Percentiles rank a stretch among this genome's conserved stretches.
These are phyloP conservation scores for Dermatemys mawii DNA, from an alignment of 2,113 vertebrate species.

Conservation along the genomic window DNA sequence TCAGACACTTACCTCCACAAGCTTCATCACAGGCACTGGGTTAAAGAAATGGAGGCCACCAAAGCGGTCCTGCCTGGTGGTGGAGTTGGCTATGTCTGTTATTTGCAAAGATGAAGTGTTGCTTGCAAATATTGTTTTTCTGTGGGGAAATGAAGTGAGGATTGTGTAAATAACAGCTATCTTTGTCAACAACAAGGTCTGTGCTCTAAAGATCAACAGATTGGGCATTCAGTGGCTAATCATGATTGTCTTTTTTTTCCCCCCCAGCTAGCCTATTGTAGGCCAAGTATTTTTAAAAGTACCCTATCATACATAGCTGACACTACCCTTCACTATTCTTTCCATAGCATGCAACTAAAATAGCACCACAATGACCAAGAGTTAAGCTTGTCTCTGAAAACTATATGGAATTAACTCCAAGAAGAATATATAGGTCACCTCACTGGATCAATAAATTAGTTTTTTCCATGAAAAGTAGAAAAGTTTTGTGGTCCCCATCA, in stretches of 20 bases:
- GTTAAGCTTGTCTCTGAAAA: background rate
- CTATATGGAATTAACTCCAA: rapidly evolving
- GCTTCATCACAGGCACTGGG: conserved; percentile 96
- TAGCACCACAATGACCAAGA: background rate
- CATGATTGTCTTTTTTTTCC: background rate
- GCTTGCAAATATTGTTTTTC: conserved; percentile 95
- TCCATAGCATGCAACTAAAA: background rate
- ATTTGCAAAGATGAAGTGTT: conserved; percentile 97
- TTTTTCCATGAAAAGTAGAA: background rate
- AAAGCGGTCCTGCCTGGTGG: conserved; percentile 90
- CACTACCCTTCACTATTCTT: background rate
- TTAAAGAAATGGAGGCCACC: conserved; percentile 98
- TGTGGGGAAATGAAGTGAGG: conserved; percentile 51
- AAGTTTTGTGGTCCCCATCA: background rate
- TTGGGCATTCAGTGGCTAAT: background rate
- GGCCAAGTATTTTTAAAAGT: background rate
- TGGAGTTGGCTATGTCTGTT: conserved; percentile 88
- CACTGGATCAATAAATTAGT: background rate
- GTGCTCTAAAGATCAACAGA: background rate
- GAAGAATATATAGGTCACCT: background rate
- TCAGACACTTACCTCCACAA: conserved; percentile 87
- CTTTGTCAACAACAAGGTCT: background rate
- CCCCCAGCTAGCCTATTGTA: background rate
- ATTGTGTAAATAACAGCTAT: background rate
- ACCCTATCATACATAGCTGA: background rate